phyloP scores from a whole-genome alignment of 2,888 invertebrate species.

The Imbricaverruca yamaguchii region DNA sequence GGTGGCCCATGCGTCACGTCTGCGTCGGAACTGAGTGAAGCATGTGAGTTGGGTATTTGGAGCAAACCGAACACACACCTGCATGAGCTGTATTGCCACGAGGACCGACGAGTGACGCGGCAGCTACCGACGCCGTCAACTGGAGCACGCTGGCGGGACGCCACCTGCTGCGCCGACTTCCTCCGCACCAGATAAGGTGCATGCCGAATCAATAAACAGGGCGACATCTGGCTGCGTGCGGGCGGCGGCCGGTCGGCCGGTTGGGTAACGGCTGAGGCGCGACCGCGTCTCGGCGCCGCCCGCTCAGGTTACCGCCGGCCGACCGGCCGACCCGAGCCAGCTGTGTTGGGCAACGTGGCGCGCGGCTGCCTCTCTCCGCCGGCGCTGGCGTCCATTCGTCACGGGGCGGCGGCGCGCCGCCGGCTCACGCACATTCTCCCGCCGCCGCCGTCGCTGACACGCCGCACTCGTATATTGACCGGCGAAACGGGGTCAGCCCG shows the following conservation, averaged over 20 bases:
- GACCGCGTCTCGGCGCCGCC: neutral
- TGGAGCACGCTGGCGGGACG: no score
- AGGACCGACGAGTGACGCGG: no score
- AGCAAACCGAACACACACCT: no score
- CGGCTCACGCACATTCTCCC: neutral
- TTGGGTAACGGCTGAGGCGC: neutral
- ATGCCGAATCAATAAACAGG: neutral
- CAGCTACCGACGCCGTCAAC: no score
- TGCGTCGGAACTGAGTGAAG: no score
- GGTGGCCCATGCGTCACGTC: neutral
- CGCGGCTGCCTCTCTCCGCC: neutral
- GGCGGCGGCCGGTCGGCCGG: neutral
- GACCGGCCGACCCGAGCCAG: neutral
- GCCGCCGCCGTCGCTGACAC: neutral
- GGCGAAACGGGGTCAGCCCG: constrained; percentile 5
- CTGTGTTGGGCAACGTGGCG: neutral
- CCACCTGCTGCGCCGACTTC: no score
- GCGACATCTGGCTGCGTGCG: neutral
- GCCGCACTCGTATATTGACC: neutral
- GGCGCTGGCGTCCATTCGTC: neutral
- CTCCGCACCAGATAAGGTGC: no score
- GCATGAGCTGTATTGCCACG: no score
- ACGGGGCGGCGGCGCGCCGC: neutral
- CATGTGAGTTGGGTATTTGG: no score
- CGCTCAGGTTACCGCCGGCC: neutral